Conservation (phyloP, 1,140 invertebrate genomes). For the Teleogryllus occipitalis region DNA sequence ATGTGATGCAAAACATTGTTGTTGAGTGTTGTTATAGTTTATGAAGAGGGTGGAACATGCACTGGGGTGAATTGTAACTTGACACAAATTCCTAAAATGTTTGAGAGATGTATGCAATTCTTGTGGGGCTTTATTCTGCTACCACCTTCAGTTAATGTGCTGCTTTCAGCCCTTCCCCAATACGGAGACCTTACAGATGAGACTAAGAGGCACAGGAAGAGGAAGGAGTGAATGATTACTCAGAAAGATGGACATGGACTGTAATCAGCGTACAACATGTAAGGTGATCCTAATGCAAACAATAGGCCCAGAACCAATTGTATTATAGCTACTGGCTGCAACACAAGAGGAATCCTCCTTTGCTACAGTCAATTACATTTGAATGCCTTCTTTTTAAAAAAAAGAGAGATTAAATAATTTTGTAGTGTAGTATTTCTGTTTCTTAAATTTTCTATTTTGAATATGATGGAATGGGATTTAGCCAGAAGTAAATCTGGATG, state of each 20-base stretch:
- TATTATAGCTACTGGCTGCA: not conserved
- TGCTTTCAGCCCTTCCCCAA: not conserved
- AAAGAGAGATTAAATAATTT: not conserved
- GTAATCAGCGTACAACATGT: not conserved
- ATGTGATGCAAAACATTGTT: too few relatives aligned
- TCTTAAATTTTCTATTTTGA: not conserved
- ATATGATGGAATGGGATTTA: not conserved
- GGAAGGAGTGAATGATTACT: not conserved
- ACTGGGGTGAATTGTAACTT: not conserved
- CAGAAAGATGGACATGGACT: not conserved
- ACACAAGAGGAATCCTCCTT: not conserved
- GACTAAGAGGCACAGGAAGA: constrained; percentile 3
- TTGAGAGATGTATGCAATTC: not conserved
- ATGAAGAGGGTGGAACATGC: not conserved
- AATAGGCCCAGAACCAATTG: not conserved
- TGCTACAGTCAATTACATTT: not conserved
- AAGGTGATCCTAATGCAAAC: not conserved
- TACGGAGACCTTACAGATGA: constrained; percentile 3
- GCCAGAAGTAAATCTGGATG: not conserved
- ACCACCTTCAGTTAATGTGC: not conserved
- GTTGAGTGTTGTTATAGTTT: too few relatives aligned
- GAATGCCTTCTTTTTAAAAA: not conserved
- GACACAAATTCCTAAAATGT: too few relatives aligned
- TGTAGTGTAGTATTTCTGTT: not conserved
- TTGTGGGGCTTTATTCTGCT: not conserved